Evolutionary conservation across 2,113 vertebrate species (phyloP), one percentile per base, ranked within the genome.

Genomic region (Onychostoma macrolepis): DNA sequence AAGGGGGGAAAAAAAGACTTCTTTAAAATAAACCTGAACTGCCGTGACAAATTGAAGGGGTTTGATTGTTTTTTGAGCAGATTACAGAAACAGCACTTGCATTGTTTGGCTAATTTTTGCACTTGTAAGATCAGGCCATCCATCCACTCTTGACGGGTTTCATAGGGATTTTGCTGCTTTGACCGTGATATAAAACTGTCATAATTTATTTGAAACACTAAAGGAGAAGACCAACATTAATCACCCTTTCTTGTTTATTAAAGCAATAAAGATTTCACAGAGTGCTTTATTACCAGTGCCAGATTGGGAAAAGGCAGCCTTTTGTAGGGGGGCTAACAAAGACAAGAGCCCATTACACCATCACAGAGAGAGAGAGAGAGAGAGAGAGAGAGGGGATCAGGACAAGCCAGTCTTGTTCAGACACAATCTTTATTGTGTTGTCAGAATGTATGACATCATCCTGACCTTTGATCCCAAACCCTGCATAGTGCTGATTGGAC

Each of bases 231-330:
- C 93, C 92, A 93, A 92, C 95, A 95, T 95, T 95, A 95, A 96
- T 96, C 95, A 95, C 91, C 61, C 89, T 91, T 93, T 94, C 90
- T 94, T 95, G 94, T 95, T 95, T 96, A 96, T 96, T 94, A 96
- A 96, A 96, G 94, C 93, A 92, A 93, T 96, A 96, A 96, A 96
- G 92, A 94, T 95, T 95, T 94, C 94, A 94, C 92, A 90, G 92
- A 94, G 92, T 93, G 90, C 93, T 95, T 95, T 95, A 94, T 95
- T 94, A 91, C 94, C 84, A 38, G 89, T 89, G 93, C 90, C 92
- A 90, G 92, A 94, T 94, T 94, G 91, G 91, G 90, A 91, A 90
- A 92, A 91, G 88, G 85, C 77, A 53, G 88, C 85, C 65, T 87
- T 86, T 90, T 80, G 87, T 88, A 85, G 41, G 30, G 69, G 80